Evolutionary conservation across 2,113 vertebrate species (phyloP).

Genomic region (Campylorhamphus procurvoides): DNA sequence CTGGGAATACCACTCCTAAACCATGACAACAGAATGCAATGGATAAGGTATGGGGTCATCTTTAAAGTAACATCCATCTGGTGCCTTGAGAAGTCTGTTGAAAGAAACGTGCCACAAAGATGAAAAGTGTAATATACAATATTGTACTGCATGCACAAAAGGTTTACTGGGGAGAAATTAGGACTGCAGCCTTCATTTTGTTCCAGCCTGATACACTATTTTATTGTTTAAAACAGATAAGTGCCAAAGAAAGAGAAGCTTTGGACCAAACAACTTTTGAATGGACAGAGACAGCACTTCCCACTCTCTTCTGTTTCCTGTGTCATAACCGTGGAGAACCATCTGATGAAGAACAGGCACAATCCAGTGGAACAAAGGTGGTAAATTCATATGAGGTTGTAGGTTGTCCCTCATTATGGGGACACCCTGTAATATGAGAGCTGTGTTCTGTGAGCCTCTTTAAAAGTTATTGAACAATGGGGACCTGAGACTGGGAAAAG

Average conservation of each 20-base stretch:
- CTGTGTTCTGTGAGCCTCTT: not conserved
- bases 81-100: not conserved
- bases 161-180: not conserved
- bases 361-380: not conserved
- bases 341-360: not conserved
- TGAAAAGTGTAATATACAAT: not conserved
- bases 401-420: not conserved
- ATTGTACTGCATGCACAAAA: not conserved
- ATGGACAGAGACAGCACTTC: not conserved
- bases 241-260: not conserved
- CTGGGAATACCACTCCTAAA: not conserved
- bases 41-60: not conserved
- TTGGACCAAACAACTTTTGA: not conserved
- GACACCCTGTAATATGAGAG: not conserved
- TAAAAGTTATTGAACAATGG: not conserved
- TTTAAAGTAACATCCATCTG: not conserved
- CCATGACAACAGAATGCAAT: not conserved
- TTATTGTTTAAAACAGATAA: not conserved
- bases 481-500: not conserved
- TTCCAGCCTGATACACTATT: not conserved
- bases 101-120: not conserved
- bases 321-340: not conserved
- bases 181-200: not conserved
- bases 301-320: not conserved
- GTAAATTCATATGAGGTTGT: not conserved